phyloP scores from a whole-genome alignment of 2,888 invertebrate species.

The Malacosoma neustria region DNA sequence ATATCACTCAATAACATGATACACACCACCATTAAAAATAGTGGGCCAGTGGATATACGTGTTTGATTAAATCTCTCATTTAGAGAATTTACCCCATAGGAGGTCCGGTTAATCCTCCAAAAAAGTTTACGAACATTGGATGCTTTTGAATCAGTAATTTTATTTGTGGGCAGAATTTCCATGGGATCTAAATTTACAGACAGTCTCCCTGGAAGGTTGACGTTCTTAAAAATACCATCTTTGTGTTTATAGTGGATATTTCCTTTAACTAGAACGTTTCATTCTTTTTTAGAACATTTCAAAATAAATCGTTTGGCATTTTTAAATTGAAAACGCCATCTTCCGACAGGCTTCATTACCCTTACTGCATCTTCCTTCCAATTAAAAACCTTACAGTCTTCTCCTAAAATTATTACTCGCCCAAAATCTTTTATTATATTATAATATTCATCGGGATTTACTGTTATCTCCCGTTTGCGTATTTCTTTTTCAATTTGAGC shows the following conservation, averaged over 20 bases:
- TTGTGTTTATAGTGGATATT: too few species aligned
- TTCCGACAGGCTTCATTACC: slow-evolving; percentile 13
- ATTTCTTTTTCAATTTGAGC: slow-evolving; percentile 2
- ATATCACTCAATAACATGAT: too few species aligned
- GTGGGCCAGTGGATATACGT: too few species aligned
- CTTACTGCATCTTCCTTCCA: too few species aligned
- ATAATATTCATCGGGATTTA: slow-evolving; percentile 4
- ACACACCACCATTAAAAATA: too few species aligned
- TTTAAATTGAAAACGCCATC: slow-evolving; percentile 15
- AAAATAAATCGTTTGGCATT: too few species aligned
- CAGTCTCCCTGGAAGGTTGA: slow-evolving; percentile 6
- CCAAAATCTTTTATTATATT: slow-evolving; percentile 5
- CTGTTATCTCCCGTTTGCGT: neutral
- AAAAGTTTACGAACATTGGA: slow-evolving; percentile 5
- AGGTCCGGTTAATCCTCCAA: too few species aligned
- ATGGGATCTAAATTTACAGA: slow-evolving; percentile 5
- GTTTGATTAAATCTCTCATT: too few species aligned
- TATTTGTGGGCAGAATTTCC: slow-evolving; percentile 6
- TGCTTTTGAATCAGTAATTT: slow-evolving; percentile 3
- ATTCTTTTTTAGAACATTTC: too few species aligned
- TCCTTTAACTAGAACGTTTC: too few species aligned
- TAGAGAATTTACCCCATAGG: too few species aligned
- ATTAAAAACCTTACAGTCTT: slow-evolving; percentile 13
- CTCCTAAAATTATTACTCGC: slow-evolving; percentile 5
- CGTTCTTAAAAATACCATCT: too few species aligned